Evolutionary conservation across 2,888 invertebrate species (phyloP).

Genomic region (Polydrusus tereticollis): DNA sequence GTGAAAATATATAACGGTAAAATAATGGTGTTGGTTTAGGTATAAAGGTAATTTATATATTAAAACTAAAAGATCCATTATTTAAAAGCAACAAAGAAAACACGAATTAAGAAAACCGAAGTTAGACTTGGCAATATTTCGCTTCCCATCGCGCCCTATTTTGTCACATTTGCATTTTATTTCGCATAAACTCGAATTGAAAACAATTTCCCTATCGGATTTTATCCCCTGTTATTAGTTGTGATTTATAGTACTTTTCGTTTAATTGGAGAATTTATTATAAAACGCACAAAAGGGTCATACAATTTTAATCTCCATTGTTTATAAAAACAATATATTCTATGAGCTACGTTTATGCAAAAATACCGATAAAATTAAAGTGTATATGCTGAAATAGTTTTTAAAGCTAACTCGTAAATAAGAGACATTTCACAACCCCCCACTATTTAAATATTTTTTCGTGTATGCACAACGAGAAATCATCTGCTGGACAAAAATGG

Average conservation of each 20-base stretch:
- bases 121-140: slow-evolving; percentile 19
- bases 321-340: slow-evolving; percentile 44
- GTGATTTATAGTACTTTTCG: slow-evolving; percentile 48
- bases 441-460: too few relatives aligned
- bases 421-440: too few relatives aligned
- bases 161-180: slow-evolving; percentile 48
- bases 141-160: slow-evolving; percentile 22
- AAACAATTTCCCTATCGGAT: slow-evolving; percentile 44
- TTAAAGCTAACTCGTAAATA: slow-evolving; percentile 8
- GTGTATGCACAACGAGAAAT: too few relatives aligned
- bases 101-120: slow-evolving; percentile 12
- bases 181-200: slow-evolving; percentile 45
- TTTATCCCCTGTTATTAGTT: slow-evolving; percentile 48
- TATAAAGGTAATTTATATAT: slow-evolving; percentile 11
- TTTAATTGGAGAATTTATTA: slow-evolving; percentile 49
- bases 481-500: too few relatives aligned
- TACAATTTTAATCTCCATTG: slow-evolving; percentile 45
- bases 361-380: slow-evolving; percentile 32
- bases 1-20: neutral
- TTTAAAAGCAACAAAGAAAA: slow-evolving; percentile 27
- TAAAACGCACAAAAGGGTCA: slow-evolving; percentile 41
- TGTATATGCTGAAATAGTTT: slow-evolving; percentile 20
- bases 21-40: slow-evolving; percentile 1
- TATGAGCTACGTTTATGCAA: slow-evolving; percentile 25
- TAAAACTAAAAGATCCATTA: slow-evolving; percentile 5